Conservation (phyloP, 2,888 invertebrate genomes). For the Ochlodes sylvanus region DNA sequence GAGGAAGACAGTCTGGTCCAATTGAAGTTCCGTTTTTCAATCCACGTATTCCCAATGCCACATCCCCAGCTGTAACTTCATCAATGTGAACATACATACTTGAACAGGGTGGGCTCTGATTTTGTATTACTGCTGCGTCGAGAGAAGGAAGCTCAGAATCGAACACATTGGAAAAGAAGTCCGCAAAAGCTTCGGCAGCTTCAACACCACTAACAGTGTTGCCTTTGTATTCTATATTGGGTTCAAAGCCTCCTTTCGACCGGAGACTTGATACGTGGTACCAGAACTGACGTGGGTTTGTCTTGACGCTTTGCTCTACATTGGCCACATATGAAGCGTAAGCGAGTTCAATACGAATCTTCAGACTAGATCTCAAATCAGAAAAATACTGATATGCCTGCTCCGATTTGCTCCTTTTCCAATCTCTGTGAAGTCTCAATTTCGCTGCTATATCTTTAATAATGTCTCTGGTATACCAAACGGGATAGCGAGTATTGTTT, state of each 20-base stretch:
- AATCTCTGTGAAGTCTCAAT: background rate
- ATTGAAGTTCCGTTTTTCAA: slow-evolving; percentile 10
- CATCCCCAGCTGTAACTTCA: background rate
- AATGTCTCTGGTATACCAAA: slow-evolving; percentile 16
- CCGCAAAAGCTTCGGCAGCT: slow-evolving; percentile 23
- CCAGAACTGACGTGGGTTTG: slow-evolving; percentile 21
- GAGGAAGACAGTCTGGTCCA: slow-evolving; percentile 9
- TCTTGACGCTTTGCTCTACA: slow-evolving; percentile 13
- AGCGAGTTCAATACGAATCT: slow-evolving; percentile 5
- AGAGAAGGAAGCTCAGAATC: background rate
- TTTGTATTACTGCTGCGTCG: background rate
- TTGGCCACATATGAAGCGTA: background rate
- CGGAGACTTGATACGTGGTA: no score
- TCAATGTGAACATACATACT: background rate
- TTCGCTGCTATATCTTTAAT: background rate
- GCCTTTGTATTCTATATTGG: no score
- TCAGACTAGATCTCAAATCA: background rate
- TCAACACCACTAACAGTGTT: no score
- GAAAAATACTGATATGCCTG: background rate
- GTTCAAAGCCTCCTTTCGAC: no score
- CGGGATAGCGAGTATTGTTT: slow-evolving; percentile 1
- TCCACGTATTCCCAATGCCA: background rate
- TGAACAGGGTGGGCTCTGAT: background rate
- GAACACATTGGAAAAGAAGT: slow-evolving; percentile 15
- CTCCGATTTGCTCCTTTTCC: background rate